Conservation (phyloP, 2,113 vertebrate species). For the Lonchura striata region DNA sequence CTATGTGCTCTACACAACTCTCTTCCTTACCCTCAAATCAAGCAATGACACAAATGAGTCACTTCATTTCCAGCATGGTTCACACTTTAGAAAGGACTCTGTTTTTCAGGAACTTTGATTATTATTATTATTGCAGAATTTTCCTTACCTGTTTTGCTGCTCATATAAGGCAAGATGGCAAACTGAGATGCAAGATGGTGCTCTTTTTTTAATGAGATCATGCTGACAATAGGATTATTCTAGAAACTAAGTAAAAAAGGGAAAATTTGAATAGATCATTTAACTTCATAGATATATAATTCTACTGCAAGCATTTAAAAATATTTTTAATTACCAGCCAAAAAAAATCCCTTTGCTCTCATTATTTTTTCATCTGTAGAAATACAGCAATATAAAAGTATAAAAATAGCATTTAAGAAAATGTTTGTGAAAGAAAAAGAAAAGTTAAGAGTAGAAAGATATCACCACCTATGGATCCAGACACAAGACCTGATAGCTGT, state of each 20-base stretch:
- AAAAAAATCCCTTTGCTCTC: not conserved
- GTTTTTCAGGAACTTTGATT: not conserved
- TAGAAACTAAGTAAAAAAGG: not conserved
- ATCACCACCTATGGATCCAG: not conserved
- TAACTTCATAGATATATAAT: not conserved
- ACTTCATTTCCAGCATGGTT: not conserved
- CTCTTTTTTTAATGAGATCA: not conserved
- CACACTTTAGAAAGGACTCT: not conserved
- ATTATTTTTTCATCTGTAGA: not conserved
- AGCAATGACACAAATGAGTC: not conserved
- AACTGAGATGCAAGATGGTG: not conserved
- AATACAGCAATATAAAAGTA: not conserved
- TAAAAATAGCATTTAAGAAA: not conserved
- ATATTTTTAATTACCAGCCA: not conserved
- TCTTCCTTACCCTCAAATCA: not conserved
- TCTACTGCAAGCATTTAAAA: not conserved
- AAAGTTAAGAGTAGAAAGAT: not conserved
- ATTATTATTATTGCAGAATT: not conserved
- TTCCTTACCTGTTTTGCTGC: accelerated
- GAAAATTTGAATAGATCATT: accelerated
- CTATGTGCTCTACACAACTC: not conserved
- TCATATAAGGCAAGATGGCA: not conserved
- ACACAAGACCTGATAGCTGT: no score
- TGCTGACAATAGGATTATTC: not conserved
- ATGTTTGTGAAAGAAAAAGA: not conserved